These are phyloP conservation scores for Podarcis raffonei DNA, from an alignment of 2,113 vertebrate species.

Conservation along the genomic window DNA sequence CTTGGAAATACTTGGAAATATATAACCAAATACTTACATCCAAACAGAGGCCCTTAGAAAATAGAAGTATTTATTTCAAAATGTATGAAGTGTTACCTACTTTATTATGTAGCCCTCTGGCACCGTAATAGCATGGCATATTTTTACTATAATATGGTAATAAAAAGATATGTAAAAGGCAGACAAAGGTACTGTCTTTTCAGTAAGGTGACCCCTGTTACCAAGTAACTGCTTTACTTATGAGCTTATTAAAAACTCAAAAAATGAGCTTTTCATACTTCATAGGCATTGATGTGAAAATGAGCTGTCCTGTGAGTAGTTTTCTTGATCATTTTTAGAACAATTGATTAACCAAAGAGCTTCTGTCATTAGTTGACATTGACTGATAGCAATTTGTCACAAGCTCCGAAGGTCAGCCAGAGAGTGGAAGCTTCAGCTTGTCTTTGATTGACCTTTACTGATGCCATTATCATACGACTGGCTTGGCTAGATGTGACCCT, in stretches of 20 bases:
- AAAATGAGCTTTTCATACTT: slow-evolving; percentile 89
- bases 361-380: slow-evolving; percentile 86
- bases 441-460: slow-evolving; percentile 87
- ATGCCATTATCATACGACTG: slow-evolving; percentile 82
- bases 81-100: slow-evolving; percentile 68
- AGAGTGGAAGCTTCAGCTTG: slow-evolving; percentile 79
- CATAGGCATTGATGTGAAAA: slow-evolving; percentile 88
- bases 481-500: slow-evolving; percentile 79
- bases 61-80: slow-evolving; percentile 68
- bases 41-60: slow-evolving; percentile 54
- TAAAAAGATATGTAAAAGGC: slow-evolving; percentile 84
- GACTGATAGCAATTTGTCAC: slow-evolving; percentile 90
- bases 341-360: slow-evolving; percentile 90
- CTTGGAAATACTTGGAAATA: slow-evolving; percentile 41
- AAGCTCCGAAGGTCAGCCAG: slow-evolving; percentile 90
- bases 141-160: slow-evolving; percentile 85
- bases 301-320: slow-evolving; percentile 83
- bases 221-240: slow-evolving; percentile 88
- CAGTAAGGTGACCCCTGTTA: slow-evolving; percentile 88
- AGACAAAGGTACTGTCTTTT: slow-evolving; percentile 82
- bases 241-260: slow-evolving; percentile 89
- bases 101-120: slow-evolving; percentile 82
- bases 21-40: slow-evolving; percentile 61
- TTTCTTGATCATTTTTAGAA: slow-evolving; percentile 89
- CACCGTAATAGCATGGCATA: slow-evolving; percentile 76